phyloP scores from a whole-genome alignment of 2,888 invertebrate genomes.

The Dyspetes luteomarginatus region DNA sequence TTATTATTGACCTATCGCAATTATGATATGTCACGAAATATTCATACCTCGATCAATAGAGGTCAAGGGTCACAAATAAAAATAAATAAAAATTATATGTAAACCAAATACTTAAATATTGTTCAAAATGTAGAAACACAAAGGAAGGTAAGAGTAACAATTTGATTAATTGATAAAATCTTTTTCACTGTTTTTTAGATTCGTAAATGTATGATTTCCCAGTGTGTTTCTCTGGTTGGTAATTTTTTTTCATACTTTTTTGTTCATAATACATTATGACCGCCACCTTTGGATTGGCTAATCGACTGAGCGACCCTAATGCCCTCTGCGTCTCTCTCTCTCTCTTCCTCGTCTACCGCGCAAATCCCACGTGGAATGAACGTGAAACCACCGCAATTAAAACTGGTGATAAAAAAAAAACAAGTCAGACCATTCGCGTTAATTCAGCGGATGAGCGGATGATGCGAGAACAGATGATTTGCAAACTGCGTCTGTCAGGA shows the following conservation, averaged over 20 bases:
- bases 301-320: conserved; percentile 21
- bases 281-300: not conserved
- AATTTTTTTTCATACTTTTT: not conserved
- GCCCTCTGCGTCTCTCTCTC: conserved; percentile 31
- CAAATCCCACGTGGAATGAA: conserved; percentile 35
- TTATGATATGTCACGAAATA: too few species aligned
- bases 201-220: too few species aligned
- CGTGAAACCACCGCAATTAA: conserved; percentile 29
- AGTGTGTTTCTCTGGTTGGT: too few species aligned
- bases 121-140: too few species aligned
- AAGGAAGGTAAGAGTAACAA: too few species aligned
- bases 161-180: too few species aligned
- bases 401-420: conserved; percentile 17
- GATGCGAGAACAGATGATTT: conserved; percentile 1
- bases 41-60: too few species aligned
- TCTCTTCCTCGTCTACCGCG: conserved; percentile 14
- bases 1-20: too few species aligned
- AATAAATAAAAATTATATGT: too few species aligned
- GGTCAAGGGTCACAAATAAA: too few species aligned
- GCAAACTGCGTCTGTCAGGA: not conserved
- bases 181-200: too few species aligned
- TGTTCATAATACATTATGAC: not conserved
- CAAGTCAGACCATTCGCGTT: not conserved
- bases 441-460: not conserved
- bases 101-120: too few species aligned